Percentiles rank a stretch among this genome's conserved stretches.
Conservation (phyloP, 35 echinoderm and acorn worm genomes). For the Patiria miniata region DNA sequence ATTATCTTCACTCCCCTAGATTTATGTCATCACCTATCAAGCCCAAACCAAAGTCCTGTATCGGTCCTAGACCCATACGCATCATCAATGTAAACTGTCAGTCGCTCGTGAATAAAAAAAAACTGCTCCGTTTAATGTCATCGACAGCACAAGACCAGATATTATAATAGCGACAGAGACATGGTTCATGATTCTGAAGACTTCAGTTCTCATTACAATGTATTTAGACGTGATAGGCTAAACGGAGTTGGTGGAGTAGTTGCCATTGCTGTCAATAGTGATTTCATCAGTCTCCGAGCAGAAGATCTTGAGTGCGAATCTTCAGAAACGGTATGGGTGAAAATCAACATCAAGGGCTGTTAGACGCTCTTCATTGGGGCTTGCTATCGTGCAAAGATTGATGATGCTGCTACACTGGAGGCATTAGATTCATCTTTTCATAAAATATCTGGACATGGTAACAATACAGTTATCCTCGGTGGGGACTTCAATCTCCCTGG, state of each 20-base stretch:
- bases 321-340: no score
- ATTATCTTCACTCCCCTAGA: constrained; percentile 19
- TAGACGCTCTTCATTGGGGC: no score
- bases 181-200: constrained; percentile 54
- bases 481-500: no score
- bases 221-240: constrained; percentile 49
- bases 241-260: constrained; percentile 42
- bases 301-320: neutral
- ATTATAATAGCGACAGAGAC: constrained; percentile 72
- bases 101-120: constrained; percentile 58
- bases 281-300: neutral
- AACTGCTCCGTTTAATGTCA: constrained; percentile 41
- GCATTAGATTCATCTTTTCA: no score
- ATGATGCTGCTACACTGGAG: no score
- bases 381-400: no score
- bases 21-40: constrained; percentile 42
- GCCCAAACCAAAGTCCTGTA: constrained; percentile 39
- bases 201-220: constrained; percentile 54
- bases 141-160: constrained; percentile 75
- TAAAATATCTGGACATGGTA: no score
- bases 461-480: no score
- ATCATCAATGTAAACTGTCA: constrained; percentile 69
- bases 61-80: constrained; percentile 29
- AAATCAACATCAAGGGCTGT: no score
- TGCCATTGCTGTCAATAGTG: constrained; percentile 52